Evolutionary conservation across 2,113 vertebrate genomes (phyloP).

Genomic region (Falco punctatus): DNA sequence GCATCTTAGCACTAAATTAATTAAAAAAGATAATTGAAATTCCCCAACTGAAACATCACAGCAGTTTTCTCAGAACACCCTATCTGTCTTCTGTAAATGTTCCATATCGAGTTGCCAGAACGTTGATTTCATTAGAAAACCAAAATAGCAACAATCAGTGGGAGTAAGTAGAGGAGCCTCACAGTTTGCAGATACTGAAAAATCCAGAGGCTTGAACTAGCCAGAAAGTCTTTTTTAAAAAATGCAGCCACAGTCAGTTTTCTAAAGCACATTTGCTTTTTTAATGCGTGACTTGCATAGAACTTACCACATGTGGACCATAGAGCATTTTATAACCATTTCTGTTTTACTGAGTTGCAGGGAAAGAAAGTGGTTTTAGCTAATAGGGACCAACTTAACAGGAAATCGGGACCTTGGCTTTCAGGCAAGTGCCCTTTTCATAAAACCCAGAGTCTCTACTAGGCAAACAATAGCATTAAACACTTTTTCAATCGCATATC

Average conservation of each 20-base stretch:
- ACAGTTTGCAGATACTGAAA: background rate
- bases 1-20: slow-evolving; percentile 1
- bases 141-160: slow-evolving; percentile 9
- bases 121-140: slow-evolving; percentile 53
- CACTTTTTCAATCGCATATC: background rate
- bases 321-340: background rate
- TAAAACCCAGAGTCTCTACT: background rate
- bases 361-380: background rate
- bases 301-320: background rate
- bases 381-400: background rate
- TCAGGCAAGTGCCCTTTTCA: background rate
- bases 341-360: background rate
- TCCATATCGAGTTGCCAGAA: slow-evolving; percentile 13
- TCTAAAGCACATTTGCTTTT: background rate
- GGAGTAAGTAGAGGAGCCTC: background rate
- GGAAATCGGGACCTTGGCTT: background rate
- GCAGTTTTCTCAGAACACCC: slow-evolving; percentile 19
- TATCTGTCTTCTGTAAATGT: slow-evolving; percentile 13
- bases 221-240: background rate
- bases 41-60: slow-evolving; percentile 22
- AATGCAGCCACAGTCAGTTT: background rate
- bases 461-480: background rate
- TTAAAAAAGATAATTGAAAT: slow-evolving; percentile 33
- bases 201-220: background rate
- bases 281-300: background rate